These are phyloP conservation scores for Acrobasis suavella DNA, from an alignment of 2,888 invertebrate genomes.

Conservation along the genomic window DNA sequence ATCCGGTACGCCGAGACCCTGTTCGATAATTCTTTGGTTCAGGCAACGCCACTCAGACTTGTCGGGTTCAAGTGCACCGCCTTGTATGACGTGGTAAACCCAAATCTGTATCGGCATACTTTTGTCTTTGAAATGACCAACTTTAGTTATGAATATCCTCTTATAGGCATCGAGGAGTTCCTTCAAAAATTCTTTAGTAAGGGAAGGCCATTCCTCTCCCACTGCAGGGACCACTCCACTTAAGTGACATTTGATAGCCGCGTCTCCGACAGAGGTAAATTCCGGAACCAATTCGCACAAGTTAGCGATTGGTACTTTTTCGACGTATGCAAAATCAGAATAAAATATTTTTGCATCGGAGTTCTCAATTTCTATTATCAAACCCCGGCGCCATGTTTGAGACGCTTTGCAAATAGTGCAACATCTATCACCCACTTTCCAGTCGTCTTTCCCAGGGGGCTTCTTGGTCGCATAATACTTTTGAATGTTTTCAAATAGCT, in stretches of 20 bases:
- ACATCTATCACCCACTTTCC: conserved; percentile 79
- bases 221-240: conserved; percentile 87
- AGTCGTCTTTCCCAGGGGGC: conserved; percentile 49
- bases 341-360: conserved; percentile 81
- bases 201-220: conserved; percentile 83
- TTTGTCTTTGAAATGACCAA: conserved; percentile 71
- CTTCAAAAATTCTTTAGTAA: conserved; percentile 83
- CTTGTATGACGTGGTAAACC: conserved; percentile 82
- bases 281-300: conserved; percentile 77
- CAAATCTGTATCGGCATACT: conserved; percentile 85
- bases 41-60: conserved; percentile 85
- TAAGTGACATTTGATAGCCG: conserved; percentile 86
- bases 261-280: conserved; percentile 79
- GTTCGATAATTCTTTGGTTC: conserved; percentile 84
- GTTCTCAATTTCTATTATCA: conserved; percentile 63
- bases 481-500: conserved; percentile 81
- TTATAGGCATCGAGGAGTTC: conserved; percentile 78
- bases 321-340: conserved; percentile 84
- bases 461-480: conserved; percentile 66
- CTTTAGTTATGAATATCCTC: conserved; percentile 78
- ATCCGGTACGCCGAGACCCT: conserved; percentile 83
- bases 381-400: conserved; percentile 85
- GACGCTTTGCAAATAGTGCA: conserved; percentile 68
- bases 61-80: conserved; percentile 86
- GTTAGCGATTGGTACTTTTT: conserved; percentile 64